Percentiles rank a stretch among this genome's conserved stretches.
phyloP scores from a whole-genome alignment of 2,888 invertebrate species.

The Rhodophaea formosa region DNA sequence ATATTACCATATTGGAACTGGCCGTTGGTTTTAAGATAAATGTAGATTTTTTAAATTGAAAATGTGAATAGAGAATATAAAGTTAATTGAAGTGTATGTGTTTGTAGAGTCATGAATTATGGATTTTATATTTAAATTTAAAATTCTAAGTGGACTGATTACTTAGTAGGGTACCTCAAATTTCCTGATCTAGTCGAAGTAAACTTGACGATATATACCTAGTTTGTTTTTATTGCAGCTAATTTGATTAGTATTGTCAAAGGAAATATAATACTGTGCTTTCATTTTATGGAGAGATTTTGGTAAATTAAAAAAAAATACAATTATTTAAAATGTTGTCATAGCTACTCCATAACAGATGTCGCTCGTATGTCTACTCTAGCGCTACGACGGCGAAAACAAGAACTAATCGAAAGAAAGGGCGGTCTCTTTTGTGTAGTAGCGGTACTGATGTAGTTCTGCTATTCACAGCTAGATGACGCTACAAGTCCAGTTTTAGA shows the following conservation, averaged over 20 bases:
- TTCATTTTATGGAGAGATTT: not conserved
- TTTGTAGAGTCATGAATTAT: too few species aligned
- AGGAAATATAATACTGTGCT: too few species aligned
- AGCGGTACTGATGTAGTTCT: not conserved
- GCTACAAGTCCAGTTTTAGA: not conserved
- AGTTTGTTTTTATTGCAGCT: too few species aligned
- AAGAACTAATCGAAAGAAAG: not conserved
- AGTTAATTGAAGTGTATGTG: not conserved
- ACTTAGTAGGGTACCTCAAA: too few species aligned
- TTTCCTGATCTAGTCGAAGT: too few species aligned
- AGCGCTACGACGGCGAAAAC: not conserved
- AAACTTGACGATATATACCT: too few species aligned
- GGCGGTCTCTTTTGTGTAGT: not conserved
- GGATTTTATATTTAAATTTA: too few species aligned
- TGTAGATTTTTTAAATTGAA: not conserved
- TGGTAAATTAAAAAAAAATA: not conserved
- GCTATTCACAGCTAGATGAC: conserved; percentile 42
- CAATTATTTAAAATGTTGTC: conserved; percentile 14
- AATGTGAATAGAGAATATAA: not conserved
- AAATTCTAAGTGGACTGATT: too few species aligned
- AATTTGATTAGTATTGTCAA: too few species aligned
- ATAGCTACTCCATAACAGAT: conserved; percentile 40
- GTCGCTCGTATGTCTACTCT: not conserved
- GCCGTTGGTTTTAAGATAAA: not conserved
- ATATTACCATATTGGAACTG: conserved; percentile 24